Conservation (phyloP, 2,888 invertebrate genomes). For the Heliothis peltigera region DNA sequence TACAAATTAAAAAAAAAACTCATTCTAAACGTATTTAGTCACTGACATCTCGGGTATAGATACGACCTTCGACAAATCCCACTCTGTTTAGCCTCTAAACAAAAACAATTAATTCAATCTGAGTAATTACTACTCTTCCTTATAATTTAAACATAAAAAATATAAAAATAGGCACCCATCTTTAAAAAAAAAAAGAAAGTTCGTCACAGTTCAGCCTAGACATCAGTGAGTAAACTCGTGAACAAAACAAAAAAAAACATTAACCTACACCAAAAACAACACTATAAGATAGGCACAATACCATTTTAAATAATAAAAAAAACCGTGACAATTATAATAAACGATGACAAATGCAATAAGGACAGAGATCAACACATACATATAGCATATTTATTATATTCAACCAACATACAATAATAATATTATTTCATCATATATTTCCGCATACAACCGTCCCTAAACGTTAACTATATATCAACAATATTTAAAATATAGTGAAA, state of each 20-base stretch:
- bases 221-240: conserved; percentile 41
- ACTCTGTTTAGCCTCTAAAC: no score
- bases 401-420: conserved; percentile 21
- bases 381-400: conserved; percentile 21
- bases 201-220: background rate
- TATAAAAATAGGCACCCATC: background rate
- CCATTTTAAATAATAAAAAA: conserved; percentile 21
- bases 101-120: background rate
- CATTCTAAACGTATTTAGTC: conserved; percentile 41
- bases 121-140: no score
- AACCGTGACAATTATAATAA: conserved; percentile 25
- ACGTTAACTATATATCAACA: conserved; percentile 47
- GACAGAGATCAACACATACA: conserved; percentile 60
- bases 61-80: background rate
- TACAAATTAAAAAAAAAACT: conserved; percentile 32
- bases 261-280: conserved; percentile 61
- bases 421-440: conserved; percentile 15
- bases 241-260: conserved; percentile 47
- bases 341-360: conserved; percentile 55
- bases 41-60: conserved; percentile 18
- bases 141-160: no score
- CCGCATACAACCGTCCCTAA: conserved; percentile 26
- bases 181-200: background rate
- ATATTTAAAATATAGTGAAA: conserved; percentile 62
- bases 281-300: conserved; percentile 40